phyloP scores from a whole-genome alignment of 2,888 invertebrate species.

The Philereme vetulata region DNA sequence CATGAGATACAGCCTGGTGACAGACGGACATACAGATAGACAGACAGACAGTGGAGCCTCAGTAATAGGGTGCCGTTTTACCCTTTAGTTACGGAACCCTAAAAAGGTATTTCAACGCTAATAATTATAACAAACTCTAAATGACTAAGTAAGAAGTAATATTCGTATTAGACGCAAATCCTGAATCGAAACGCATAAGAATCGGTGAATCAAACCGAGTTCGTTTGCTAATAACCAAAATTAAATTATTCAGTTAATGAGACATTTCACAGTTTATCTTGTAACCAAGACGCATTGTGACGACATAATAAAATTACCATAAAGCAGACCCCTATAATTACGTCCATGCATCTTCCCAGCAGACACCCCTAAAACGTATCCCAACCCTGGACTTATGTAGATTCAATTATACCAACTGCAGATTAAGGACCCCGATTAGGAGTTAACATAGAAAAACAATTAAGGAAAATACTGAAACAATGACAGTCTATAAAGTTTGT shows the following conservation, averaged over 20 bases:
- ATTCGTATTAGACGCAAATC: too few relatives aligned
- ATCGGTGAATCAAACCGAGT: neutral
- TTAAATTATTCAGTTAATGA: slow-evolving; percentile 4
- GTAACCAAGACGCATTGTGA: slow-evolving; percentile 29
- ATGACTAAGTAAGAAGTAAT: too few relatives aligned
- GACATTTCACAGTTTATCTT: slow-evolving; percentile 11
- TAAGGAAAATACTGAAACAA: slow-evolving; percentile 76
- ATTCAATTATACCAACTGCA: slow-evolving; percentile 72
- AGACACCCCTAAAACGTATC: slow-evolving; percentile 39
- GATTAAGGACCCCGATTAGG: slow-evolving; percentile 72
- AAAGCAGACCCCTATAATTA: slow-evolving; percentile 49
- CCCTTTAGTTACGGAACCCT: too few relatives aligned
- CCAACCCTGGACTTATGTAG: slow-evolving; percentile 58
- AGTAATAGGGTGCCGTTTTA: too few relatives aligned
- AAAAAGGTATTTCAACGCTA: too few relatives aligned
- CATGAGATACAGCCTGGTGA: too few relatives aligned
- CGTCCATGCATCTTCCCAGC: slow-evolving; percentile 65
- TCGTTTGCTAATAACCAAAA: slow-evolving; percentile 11
- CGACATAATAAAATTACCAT: slow-evolving; percentile 42
- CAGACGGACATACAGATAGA: too few relatives aligned
- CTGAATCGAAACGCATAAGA: too few relatives aligned
- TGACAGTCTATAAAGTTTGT: slow-evolving; percentile 74
- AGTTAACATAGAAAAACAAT: slow-evolving; percentile 81
- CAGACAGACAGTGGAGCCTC: too few relatives aligned
- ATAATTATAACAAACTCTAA: too few relatives aligned